Base-by-base conservation (phyloP, 1,140 invertebrate genomes). In the Pogonomyrmex californicus region DNA sequence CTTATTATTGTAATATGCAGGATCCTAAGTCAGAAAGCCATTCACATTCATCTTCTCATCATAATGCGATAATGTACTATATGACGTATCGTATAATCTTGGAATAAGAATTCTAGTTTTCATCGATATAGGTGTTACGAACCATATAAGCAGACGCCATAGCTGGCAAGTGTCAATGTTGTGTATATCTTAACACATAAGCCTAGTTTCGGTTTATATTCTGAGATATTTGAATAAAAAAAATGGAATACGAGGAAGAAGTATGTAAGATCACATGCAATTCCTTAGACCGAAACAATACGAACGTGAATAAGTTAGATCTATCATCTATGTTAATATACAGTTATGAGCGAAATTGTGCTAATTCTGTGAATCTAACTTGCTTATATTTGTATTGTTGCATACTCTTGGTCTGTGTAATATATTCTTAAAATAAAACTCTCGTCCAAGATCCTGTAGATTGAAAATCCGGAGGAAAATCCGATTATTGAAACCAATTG, bases 141-240 rank as follows among this genome's bases (percentile, higher is more conserved):
- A 6, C 10, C 9, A 6, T 38, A 56, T 41, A 44, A 81, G 9
- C 4, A 56, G n/a, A 12, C 56, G 23, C 12, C 76, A 23, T 23
- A 36, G 7, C 47, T 68, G 41, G 10, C 73, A 77, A 75, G 12
- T 83, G 6, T 79, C 76, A 49, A 78, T 65, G 71, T 76, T 86
- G 23, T 58, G 33, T 66, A 66, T 5, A 66, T 38, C 49, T 58
- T 68, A 49, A 81, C 47, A 14, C 14, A 47, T 65, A 63, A 68
- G 17, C 17, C 4, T 36, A 81, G 30, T 33, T 81, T 81, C 44
- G 44, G 14, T 81, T 68, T 86, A 66, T 58, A 79, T 86, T 66
- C 12, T 30, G 5, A 86, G 9, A 86, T 54, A 33, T 81, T 86
- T 54, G 77, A 86, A 86, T 81, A 81, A 58, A 66, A 86, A 65